Evolutionary conservation across 2,797 vertebrate genomes (phyloP).

Genomic region (Channa striata): DNA sequence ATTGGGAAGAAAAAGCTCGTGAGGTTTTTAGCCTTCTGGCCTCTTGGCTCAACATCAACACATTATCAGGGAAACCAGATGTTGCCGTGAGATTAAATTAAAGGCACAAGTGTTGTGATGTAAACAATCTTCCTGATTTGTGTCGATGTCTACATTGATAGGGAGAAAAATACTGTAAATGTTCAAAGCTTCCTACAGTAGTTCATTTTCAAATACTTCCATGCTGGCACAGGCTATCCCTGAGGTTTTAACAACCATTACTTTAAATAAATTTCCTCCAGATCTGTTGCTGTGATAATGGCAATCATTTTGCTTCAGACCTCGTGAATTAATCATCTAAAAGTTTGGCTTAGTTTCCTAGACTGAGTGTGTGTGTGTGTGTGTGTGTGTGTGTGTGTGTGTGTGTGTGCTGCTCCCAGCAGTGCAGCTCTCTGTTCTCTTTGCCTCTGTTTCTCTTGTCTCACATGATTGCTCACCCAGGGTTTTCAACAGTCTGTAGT

Average conservation of each 20-base stretch:
- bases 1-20: not conserved
- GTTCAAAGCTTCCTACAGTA: not conserved
- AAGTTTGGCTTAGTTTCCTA: conserved; percentile 48
- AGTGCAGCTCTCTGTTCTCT: conserved; percentile 24
- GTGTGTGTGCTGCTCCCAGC: conserved; percentile 35
- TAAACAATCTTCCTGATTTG: not conserved
- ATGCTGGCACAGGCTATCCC: not conserved
- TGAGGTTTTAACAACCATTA: conserved; percentile 59
- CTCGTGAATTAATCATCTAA: conserved; percentile 66
- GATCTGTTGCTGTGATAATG: conserved; percentile 46
- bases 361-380: conserved; percentile 11
- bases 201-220: conserved; percentile 8
- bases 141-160: conserved; percentile 1
- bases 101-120: not conserved
- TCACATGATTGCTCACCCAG: conserved; percentile 26
- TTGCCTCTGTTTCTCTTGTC: conserved; percentile 30
- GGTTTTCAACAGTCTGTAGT: conserved; percentile 23
- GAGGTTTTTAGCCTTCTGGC: not conserved
- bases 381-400: conserved; percentile 10
- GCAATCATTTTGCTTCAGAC: conserved; percentile 55
- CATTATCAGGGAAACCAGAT: not conserved
- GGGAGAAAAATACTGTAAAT: conserved; percentile 1
- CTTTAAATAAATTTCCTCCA: conserved; percentile 56
- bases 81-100: not conserved
- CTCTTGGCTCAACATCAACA: not conserved